Evolutionary conservation across 2,888 invertebrate species (phyloP).

Genomic region (Heteromurus nitidus): DNA sequence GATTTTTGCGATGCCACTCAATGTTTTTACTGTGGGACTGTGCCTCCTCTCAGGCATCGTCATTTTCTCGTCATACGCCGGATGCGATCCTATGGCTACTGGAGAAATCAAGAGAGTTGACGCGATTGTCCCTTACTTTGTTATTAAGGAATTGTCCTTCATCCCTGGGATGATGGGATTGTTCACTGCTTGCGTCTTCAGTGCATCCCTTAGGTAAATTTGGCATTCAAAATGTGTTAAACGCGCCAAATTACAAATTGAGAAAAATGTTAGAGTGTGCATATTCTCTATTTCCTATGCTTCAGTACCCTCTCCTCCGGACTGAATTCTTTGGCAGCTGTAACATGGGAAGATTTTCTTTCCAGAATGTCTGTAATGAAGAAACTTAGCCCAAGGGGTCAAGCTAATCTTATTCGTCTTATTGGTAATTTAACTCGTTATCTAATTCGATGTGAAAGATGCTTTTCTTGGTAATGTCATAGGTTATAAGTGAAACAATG

Average conservation of each 20-base stretch:
- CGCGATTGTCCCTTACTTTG: constrained; percentile 72
- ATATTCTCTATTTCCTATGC: background rate
- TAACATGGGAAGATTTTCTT: constrained; percentile 91
- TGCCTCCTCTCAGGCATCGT: constrained; percentile 70
- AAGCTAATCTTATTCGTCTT: constrained; percentile 82
- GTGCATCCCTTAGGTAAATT: constrained; percentile 72
- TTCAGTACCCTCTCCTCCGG: constrained; percentile 70
- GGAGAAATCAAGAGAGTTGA: constrained; percentile 67
- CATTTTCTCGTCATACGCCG: constrained; percentile 70
- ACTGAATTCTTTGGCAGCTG: constrained; percentile 78
- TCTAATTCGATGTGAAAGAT: no score
- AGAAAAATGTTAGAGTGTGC: no score
- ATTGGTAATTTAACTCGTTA: constrained; percentile 76
- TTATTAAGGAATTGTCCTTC: constrained; percentile 64
- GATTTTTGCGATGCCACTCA: constrained; percentile 69
- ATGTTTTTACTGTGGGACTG: constrained; percentile 66
- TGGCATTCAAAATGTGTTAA: background rate
- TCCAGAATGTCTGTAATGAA: constrained; percentile 82
- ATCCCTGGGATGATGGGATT: constrained; percentile 73
- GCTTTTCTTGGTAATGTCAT: no score
- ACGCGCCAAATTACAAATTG: no score
- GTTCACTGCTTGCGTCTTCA: constrained; percentile 72
- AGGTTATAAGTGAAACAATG: background rate
- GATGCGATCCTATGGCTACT: constrained; percentile 70
- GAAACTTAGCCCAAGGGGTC: constrained; percentile 77